Evolutionary conservation across 2,888 invertebrate genomes (phyloP).

Genomic region (Poecilobothrus nobilitatus): DNA sequence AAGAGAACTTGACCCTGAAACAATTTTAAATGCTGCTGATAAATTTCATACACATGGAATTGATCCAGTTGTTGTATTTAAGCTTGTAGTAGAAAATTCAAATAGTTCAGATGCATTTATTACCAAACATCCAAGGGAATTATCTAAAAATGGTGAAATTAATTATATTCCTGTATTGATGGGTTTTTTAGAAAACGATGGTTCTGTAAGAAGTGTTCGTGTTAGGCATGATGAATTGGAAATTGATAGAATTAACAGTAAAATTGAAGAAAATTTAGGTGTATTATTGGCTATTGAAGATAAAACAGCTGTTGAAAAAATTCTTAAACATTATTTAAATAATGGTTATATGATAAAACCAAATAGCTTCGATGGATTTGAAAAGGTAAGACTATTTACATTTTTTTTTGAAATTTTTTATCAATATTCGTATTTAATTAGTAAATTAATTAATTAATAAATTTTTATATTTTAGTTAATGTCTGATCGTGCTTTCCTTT

Average conservation of each 20-base stretch:
- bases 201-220: slow-evolving; percentile 37
- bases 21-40: slow-evolving; percentile 37
- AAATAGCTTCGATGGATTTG: slow-evolving; percentile 25
- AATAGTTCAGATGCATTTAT: slow-evolving; percentile 41
- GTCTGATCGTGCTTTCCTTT: slow-evolving; percentile 43
- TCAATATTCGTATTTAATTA: too few species aligned
- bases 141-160: slow-evolving; percentile 37
- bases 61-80: slow-evolving; percentile 41
- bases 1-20: slow-evolving; percentile 34
- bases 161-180: slow-evolving; percentile 44
- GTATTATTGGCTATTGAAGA: slow-evolving; percentile 22
- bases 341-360: slow-evolving; percentile 26
- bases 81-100: slow-evolving; percentile 39
- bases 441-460: too few species aligned
- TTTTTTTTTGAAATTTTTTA: too few species aligned
- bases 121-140: slow-evolving; percentile 38
- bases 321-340: slow-evolving; percentile 26
- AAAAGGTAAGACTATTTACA: slow-evolving; percentile 24
- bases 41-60: slow-evolving; percentile 42
- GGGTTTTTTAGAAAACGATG: slow-evolving; percentile 43
- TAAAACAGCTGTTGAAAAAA: slow-evolving; percentile 7
- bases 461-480: slow-evolving; percentile 36
- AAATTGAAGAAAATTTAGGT: slow-evolving; percentile 27
- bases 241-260: slow-evolving; percentile 28
- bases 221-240: slow-evolving; percentile 23